Evolutionary conservation across 2,113 vertebrate species (phyloP), one percentile per base, ranked within the genome.

Genomic region (Apeltes quadracus): DNA sequence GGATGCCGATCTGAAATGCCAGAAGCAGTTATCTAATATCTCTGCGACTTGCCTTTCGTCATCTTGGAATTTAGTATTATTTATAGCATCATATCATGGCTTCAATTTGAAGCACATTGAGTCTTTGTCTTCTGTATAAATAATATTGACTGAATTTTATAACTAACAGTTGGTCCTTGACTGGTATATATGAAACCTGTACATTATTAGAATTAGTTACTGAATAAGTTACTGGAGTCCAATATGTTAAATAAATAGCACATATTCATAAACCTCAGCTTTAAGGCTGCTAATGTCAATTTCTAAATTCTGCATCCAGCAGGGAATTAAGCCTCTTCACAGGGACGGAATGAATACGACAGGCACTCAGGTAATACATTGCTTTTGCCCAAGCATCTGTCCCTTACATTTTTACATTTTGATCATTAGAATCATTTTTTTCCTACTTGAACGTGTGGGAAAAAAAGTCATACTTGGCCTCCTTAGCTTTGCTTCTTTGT

Each of bases 331-430:
- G 4, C 23, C 18, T 41, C 65, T 70, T 56, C 46, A 59, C 10
- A 2, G 10, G 48, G 50, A 46, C 0, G 27, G 50, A 79, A 68
- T 59, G 78, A 69, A 75, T 69, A 72, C 51, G 46, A 81, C 83
- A 84, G 51, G 56, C 69, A 79, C 48, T 73, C 69, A 20, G 77
- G 69, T 87, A 84, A 83, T 71, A 87, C 79, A 90, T 84, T 75
- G 66, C 0, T 67, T 87, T 85, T 48, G 39, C 56, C 23, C 75
- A 65, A 71, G 81, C 51, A 72, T 48, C 20, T 1, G 20, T 18
- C 61, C n/a, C 22, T 14, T 57, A 38, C 23, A 29, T 69, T 84
- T 75, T 69, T 14, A 61, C 41, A 72, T 72, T 71, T 77, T 36
- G 53, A 55, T 69, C 6, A 80, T 76, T 72, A 34, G 16, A 72